Evolutionary conservation across 37 sponge, comb jelly and placozoan genomes (phyloP).

Genomic region (Beroe ovata): DNA sequence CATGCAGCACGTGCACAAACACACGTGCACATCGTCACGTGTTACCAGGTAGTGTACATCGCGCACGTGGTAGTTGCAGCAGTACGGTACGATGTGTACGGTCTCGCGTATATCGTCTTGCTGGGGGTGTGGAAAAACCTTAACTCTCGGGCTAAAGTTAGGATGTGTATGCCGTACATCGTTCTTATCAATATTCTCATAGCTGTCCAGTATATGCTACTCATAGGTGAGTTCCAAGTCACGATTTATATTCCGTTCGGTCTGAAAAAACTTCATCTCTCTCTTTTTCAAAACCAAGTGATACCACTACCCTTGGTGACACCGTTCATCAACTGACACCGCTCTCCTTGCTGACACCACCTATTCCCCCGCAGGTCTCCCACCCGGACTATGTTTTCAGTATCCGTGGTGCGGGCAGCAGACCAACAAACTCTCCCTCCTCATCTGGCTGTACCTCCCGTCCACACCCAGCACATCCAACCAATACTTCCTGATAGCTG

Average conservation of each 20-base stretch:
- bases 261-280: too few species aligned
- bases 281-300: too few species aligned
- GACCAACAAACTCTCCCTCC: not conserved
- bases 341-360: too few species aligned
- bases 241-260: too few species aligned
- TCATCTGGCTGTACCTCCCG: conserved; percentile 45
- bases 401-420: conserved; percentile 33
- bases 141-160: not conserved
- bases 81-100: conserved; percentile 38
- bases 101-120: not conserved
- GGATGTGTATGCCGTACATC: conserved; percentile 43
- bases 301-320: too few species aligned
- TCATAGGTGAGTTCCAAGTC: conserved; percentile 1
- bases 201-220: conserved; percentile 2
- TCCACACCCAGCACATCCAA: conserved; percentile 15
- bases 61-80: conserved; percentile 44
- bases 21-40: too few species aligned
- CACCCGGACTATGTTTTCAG: conserved; percentile 15
- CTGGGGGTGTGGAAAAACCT: conserved; percentile 50
- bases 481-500: conserved; percentile 16
- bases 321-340: too few species aligned
- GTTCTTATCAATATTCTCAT: conserved; percentile 13
- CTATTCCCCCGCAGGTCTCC: not conserved
- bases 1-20: too few species aligned
- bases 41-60: conserved; percentile 45